Conservation (phyloP, 2,797 vertebrate species). For the Spea hammondii region DNA sequence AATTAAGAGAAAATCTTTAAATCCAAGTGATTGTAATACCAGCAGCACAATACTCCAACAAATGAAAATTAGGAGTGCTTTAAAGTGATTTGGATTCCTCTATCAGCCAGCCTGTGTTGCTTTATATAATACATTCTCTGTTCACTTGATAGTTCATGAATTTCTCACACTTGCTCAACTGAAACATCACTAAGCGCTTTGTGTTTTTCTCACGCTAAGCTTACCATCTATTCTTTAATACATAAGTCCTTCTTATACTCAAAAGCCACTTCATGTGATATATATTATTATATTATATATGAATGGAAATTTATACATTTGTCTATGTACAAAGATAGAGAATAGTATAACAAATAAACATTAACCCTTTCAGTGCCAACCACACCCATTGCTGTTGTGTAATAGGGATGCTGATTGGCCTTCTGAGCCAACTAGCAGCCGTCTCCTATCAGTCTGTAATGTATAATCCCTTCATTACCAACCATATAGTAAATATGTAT, state of each 20-base stretch:
- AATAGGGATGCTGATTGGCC: too few relatives aligned
- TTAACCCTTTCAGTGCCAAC: too few relatives aligned
- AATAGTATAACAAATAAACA: too few relatives aligned
- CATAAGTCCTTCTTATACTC: not conserved
- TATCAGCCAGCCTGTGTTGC: conserved; percentile 11
- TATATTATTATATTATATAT: not conserved
- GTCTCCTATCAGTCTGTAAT: too few relatives aligned
- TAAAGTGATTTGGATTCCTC: conserved; percentile 17
- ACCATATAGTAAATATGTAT: too few relatives aligned
- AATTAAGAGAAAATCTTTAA: not conserved
- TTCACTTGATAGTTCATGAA: conserved; percentile 18
- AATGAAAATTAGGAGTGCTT: not conserved
- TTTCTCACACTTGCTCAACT: conserved; percentile 13
- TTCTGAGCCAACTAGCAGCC: too few relatives aligned
- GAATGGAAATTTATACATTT: not conserved
- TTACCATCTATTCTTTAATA: conserved; percentile 8
- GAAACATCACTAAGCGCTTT: conserved; percentile 4
- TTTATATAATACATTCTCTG: conserved; percentile 30
- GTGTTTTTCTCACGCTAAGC: conserved; percentile 29
- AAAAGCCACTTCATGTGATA: conserved; percentile 3
- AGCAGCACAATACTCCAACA: not conserved
- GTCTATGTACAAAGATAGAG: not conserved
- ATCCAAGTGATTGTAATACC: not conserved
- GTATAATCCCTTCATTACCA: too few relatives aligned
- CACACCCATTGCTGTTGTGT: too few relatives aligned